These are phyloP conservation scores for Anarsia innoxiella DNA, from an alignment of 2,888 invertebrate genomes.

Conservation along the genomic window DNA sequence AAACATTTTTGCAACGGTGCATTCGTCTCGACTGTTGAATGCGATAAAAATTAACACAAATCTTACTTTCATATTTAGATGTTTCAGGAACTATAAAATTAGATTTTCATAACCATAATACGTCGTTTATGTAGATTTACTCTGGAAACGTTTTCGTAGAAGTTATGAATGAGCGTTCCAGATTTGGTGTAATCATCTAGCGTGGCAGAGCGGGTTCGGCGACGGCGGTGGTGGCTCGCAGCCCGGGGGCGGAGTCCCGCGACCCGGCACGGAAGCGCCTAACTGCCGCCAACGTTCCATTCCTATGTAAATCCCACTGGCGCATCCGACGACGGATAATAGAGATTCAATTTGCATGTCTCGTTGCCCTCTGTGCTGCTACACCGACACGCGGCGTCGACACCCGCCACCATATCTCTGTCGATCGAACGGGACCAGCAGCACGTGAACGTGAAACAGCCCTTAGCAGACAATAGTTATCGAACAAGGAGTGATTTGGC, in stretches of 20 bases:
- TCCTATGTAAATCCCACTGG: conserved; percentile 65
- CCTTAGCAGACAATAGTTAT: conserved; percentile 43
- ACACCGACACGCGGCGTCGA: conserved; percentile 30
- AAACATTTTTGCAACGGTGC: no score
- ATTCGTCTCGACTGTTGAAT: no score
- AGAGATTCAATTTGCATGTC: conserved; percentile 62
- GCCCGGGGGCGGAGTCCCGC: conserved; percentile 22
- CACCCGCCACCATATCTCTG: conserved; percentile 36
- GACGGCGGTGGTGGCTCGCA: conserved; percentile 11
- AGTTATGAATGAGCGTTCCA: conserved; percentile 59
- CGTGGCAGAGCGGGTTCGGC: conserved; percentile 25
- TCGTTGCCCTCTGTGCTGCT: conserved; percentile 51
- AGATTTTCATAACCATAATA: conserved; percentile 46
- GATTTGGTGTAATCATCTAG: conserved; percentile 56
- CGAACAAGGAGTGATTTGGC: conserved; percentile 43
- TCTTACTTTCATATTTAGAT: conserved; percentile 24
- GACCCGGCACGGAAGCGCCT: conserved; percentile 43
- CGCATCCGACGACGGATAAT: conserved; percentile 59
- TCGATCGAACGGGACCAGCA: conserved; percentile 28
- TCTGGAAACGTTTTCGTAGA: conserved; percentile 46
- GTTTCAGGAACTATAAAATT: conserved; percentile 34
- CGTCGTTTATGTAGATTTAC: conserved; percentile 62
- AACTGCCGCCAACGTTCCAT: conserved; percentile 56
- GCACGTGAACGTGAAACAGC: conserved; percentile 42
- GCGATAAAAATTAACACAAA: conserved; percentile 3